A percentile compares a stretch with the other conserved stretches of the same genome.
Conservation (phyloP, 2,113 vertebrate species). For the Recurvirostra avosetta region DNA sequence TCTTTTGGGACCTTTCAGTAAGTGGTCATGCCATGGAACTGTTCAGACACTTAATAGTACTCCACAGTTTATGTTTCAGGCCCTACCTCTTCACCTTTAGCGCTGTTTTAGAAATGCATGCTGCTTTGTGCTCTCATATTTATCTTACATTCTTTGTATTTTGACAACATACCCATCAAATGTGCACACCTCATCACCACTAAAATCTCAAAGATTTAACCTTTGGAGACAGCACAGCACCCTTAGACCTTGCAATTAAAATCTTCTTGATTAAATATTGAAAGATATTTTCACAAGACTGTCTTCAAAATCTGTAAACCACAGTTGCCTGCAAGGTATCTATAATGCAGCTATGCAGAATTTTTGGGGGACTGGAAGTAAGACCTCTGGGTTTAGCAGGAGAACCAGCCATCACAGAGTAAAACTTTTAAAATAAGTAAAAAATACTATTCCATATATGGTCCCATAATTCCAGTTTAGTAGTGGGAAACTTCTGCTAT, state of each 20-base stretch:
- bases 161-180: rapidly evolving
- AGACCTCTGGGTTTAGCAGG: neutral
- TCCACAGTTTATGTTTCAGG: neutral
- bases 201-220: neutral
- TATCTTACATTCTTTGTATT: neutral
- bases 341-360: neutral
- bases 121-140: neutral
- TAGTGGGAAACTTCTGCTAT: neutral
- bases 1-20: neutral
- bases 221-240: neutral
- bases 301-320: neutral
- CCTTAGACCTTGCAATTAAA: neutral
- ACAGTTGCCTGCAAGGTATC: neutral
- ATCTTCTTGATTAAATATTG: neutral
- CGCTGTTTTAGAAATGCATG: neutral
- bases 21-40: neutral
- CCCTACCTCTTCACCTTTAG: neutral
- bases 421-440: neutral
- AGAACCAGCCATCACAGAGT: neutral
- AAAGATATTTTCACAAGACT: neutral
- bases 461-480: neutral
- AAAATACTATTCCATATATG: neutral
- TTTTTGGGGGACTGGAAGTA: neutral
- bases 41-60: neutral
- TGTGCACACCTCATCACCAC: too few relatives aligned